These are phyloP conservation scores for Branchinecta lynchi DNA, from an alignment of 1,140 invertebrate species.

Conservation along the genomic window DNA sequence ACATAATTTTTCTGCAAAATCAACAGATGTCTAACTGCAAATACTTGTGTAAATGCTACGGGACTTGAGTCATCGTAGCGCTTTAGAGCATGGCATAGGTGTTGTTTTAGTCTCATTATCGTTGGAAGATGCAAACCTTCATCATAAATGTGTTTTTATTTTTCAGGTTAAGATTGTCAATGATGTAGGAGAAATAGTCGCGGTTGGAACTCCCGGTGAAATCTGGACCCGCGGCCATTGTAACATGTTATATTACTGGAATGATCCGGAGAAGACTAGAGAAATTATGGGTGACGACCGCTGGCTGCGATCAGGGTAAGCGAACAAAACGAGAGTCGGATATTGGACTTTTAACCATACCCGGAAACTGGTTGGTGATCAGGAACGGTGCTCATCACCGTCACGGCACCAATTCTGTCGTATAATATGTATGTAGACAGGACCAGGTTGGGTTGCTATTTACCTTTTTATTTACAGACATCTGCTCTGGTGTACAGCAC, in stretches of 20 bases:
- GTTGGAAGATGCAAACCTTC: no score
- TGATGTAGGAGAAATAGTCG: constrained; percentile 33
- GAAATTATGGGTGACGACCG: constrained; percentile 35
- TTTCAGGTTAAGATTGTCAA: constrained; percentile 35
- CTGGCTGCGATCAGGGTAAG: constrained; percentile 44
- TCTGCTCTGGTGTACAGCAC: no score
- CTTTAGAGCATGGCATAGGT: no score
- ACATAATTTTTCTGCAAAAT: no score
- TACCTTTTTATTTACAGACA: no score
- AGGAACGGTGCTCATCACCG: not conserved
- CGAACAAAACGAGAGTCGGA: not conserved
- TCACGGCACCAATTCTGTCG: not conserved
- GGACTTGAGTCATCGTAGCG: no score
- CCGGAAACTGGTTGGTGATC: no score
- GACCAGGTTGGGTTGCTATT: no score
- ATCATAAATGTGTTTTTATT: not conserved
- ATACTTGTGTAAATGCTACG: no score
- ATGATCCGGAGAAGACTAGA: constrained; percentile 39
- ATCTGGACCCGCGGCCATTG: constrained; percentile 40
- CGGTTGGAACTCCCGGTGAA: constrained; percentile 39
- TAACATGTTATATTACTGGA: constrained; percentile 44
- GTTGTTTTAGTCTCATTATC: no score
- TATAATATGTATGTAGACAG: constrained; percentile 13
- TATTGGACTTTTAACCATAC: no score
- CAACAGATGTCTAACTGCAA: no score